phyloP scores from a whole-genome alignment of 2,113 vertebrate species.

The Hystrix cristata region DNA sequence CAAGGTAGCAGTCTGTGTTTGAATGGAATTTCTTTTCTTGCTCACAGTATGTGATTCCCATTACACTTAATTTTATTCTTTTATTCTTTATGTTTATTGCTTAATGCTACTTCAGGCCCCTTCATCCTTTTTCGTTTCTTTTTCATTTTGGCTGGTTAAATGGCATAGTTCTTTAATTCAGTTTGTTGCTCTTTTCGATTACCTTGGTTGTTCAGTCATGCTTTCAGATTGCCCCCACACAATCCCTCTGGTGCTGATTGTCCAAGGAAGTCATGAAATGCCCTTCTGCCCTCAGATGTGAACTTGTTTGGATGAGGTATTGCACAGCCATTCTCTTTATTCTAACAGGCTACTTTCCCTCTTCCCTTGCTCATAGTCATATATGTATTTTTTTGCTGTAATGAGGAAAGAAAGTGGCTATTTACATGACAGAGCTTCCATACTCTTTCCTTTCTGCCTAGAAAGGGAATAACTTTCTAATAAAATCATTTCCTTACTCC shows the following conservation, averaged over 20 bases:
- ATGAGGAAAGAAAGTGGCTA: background rate
- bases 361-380: background rate
- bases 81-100: background rate
- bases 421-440: background rate
- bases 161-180: background rate
- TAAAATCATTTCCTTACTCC: background rate
- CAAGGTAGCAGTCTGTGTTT: background rate
- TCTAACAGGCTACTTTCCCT: background rate
- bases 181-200: background rate
- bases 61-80: background rate
- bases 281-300: background rate
- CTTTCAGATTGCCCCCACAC: background rate
- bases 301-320: no score
- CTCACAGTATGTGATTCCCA: background rate
- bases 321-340: fast-evolving
- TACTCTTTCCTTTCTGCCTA: background rate
- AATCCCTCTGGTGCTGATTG: no score
- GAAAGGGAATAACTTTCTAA: background rate
- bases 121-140: fast-evolving
- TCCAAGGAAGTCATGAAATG: background rate
- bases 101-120: background rate
- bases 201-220: background rate
- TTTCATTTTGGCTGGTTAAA: background rate
- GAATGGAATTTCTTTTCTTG: background rate
- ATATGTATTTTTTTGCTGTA: background rate